A percentile compares a stretch with the other conserved stretches of the same genome.
These are phyloP conservation scores for Macrobrachium rosenbergii DNA, from an alignment of 1,140 invertebrate species.

Conservation along the genomic window DNA sequence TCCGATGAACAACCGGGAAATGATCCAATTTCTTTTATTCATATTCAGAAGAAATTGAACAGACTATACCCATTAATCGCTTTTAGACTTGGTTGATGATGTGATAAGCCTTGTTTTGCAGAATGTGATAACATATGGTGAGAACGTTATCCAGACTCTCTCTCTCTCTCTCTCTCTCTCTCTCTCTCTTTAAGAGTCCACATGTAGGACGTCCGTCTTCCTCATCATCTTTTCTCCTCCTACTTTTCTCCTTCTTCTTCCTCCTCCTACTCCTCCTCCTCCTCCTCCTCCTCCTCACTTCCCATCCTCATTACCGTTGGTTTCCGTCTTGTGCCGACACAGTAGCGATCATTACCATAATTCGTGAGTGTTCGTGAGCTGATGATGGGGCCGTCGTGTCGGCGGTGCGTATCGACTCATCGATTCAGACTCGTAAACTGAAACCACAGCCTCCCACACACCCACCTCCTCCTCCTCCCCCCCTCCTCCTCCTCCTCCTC, in stretches of 20 bases:
- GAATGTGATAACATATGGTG: neutral
- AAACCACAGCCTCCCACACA: no score
- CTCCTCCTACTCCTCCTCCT: neutral
- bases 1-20: no score
- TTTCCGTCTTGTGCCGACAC: neutral
- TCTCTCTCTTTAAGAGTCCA: neutral
- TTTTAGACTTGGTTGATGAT: neutral
- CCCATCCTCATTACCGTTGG: neutral
- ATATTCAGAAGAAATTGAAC: neutral
- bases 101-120: neutral
- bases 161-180: slow-evolving; percentile 1
- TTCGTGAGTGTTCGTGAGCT: no score
- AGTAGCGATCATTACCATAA: no score
- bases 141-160: neutral
- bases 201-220: neutral
- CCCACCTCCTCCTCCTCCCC: no score
- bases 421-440: no score
- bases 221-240: neutral
- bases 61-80: no score
- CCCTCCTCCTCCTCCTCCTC: no score
- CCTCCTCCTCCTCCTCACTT: neutral
- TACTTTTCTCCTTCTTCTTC: neutral
- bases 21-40: neutral
- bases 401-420: no score
- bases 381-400: no score